Percentiles rank a stretch among this genome's conserved stretches.
These are phyloP conservation scores for Hippopotamus amphibius DNA, from an alignment of 2,113 vertebrate genomes.

Conservation along the genomic window DNA sequence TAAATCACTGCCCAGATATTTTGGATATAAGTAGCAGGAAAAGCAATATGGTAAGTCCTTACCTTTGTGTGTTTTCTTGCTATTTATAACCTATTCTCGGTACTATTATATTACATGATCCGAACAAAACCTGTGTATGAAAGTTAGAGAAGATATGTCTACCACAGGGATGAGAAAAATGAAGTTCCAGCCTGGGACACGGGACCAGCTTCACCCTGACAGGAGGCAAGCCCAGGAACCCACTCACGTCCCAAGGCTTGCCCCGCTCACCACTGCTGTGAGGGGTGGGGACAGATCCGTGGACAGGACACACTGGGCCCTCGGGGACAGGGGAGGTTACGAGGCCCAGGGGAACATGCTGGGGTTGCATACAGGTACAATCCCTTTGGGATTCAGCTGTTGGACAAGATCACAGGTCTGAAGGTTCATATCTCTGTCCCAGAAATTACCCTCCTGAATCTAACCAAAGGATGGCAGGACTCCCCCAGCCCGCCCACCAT, in stretches of 20 bases:
- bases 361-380: too few relatives aligned
- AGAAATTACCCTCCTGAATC: too few relatives aligned
- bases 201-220: background rate
- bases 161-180: background rate
- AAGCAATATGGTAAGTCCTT: background rate
- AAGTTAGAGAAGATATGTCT: background rate
- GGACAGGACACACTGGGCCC: background rate
- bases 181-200: background rate
- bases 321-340: background rate
- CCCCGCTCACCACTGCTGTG: background rate
- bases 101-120: background rate
- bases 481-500: background rate
- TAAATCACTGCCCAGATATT: background rate
- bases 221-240: background rate
- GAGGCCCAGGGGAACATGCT: rapidly evolving
- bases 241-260: too few relatives aligned
- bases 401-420: too few relatives aligned
- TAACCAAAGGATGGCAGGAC: too few relatives aligned
- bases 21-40: too few relatives aligned
- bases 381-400: background rate
- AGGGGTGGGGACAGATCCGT: too few relatives aligned
- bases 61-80: background rate
- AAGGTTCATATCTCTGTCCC: background rate
- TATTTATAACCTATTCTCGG: background rate
- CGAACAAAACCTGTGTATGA: background rate